Base-by-base conservation (phyloP, 2,888 invertebrate genomes). In the Heliconius ismenius region DNA sequence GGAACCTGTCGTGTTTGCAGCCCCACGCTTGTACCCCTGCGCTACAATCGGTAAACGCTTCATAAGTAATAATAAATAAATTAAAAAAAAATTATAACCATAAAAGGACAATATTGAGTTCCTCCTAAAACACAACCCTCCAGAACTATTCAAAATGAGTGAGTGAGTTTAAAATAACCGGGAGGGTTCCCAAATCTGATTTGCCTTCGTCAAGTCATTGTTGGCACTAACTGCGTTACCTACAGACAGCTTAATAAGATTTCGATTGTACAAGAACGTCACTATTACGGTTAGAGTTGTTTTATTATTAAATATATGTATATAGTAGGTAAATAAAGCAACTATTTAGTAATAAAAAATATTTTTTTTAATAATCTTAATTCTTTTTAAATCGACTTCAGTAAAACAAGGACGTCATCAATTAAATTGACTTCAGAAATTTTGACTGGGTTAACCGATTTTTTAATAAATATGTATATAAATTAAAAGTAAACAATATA, bases 161-260 rank as follows among this genome's bases (percentile, higher is more conserved):
- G 90, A 89, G 90, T 90, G 86, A 89, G 89, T 94, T 92, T 93
- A 93, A 93, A 93, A 93, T 92, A 93, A 92, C 91, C 84, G 83
- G 87, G 91, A 91, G 93, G 93, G 92, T 89, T 85, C 83, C 84
- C 87, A 93, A 93, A 94, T 94, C 92, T 85, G 91, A 94, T 94
- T 94, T 92, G 88, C 91, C 90, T 93, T 92, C 93, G 91, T 94
- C 93, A 93, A 90, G 88, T 91, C 92, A 93, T 93, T 92, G 93
- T 94, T 87, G 86, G 83, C 81, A 85, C 85, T 93, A 93, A 94
- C 92, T 83, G 83, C 80, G 90, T 94, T 94, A 93, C 84, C 82
- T 88, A 89, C 86, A 74, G 91, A 79, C 78, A 76, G 74, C 70
- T 74, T 77, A 79, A 79, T 76, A 74, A 76, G 77, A 70, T 79